phyloP scores from a whole-genome alignment of 2,113 vertebrate species.

The Isurus oxyrinchus region DNA sequence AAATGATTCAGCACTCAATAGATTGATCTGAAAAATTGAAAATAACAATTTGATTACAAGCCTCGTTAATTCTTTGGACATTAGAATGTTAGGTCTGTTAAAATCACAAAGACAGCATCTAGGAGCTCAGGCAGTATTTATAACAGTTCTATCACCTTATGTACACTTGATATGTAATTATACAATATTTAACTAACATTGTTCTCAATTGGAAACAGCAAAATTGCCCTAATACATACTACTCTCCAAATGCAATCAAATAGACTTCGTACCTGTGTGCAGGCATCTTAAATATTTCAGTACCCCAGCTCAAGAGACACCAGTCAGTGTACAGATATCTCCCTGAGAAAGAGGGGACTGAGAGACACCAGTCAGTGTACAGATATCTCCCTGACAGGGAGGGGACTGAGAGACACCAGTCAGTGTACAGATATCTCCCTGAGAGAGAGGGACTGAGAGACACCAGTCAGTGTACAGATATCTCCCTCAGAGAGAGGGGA shows the following conservation, averaged over 20 bases:
- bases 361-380: background rate
- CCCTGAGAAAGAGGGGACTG: background rate
- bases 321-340: background rate
- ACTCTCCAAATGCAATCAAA: background rate
- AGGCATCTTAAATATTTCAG: background rate
- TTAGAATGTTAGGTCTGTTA: background rate
- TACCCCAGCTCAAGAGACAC: background rate
- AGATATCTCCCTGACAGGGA: background rate
- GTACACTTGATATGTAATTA: background rate
- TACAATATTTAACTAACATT: background rate
- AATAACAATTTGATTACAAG: conserved; percentile 27
- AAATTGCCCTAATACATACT: background rate
- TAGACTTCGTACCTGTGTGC: background rate
- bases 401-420: background rate
- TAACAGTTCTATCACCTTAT: background rate
- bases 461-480: background rate
- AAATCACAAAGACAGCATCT: conserved; percentile 4
- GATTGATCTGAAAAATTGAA: background rate
- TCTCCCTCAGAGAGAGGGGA: background rate
- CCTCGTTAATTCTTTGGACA: background rate
- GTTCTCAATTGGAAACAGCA: background rate
- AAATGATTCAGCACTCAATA: background rate
- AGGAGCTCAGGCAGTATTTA: background rate
- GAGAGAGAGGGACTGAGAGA: background rate
- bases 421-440: background rate